phyloP scores from a whole-genome alignment of 1,140 invertebrate genomes.

The Drosophila burlai region DNA sequence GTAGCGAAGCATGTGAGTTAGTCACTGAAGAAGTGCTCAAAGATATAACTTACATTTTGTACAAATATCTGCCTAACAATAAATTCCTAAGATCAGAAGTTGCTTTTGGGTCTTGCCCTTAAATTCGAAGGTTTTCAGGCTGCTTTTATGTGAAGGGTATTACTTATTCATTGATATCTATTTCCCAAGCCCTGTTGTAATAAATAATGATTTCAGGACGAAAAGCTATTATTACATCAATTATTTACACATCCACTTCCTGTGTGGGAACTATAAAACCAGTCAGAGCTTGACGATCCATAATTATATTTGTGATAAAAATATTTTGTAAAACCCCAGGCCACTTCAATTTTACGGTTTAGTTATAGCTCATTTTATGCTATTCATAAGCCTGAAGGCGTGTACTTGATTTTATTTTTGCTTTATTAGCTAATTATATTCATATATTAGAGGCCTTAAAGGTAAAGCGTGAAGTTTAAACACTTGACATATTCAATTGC shows the following conservation, averaged over 20 bases:
- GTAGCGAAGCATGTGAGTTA: background rate
- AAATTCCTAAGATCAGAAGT: background rate
- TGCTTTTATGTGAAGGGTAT: background rate
- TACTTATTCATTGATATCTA: too few species aligned
- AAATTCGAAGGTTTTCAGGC: background rate
- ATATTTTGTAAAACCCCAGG: too few species aligned
- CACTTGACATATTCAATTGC: slow-evolving; percentile 24
- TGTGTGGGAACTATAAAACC: too few species aligned
- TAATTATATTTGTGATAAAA: background rate
- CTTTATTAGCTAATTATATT: slow-evolving; percentile 1
- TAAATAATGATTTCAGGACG: too few species aligned
- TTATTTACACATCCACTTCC: too few species aligned
- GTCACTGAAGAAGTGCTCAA: background rate
- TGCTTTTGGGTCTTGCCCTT: background rate
- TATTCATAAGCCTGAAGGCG: background rate
- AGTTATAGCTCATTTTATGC: background rate
- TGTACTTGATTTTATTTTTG: background rate
- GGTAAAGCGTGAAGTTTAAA: slow-evolving; percentile 14
- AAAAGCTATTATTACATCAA: too few species aligned
- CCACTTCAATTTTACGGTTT: background rate
- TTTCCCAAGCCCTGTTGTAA: too few species aligned
- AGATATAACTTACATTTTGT: background rate
- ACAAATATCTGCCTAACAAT: background rate
- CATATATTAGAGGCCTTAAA: background rate
- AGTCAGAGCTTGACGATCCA: too few species aligned